Base-by-base conservation (phyloP, 2,888 invertebrate species). In the Epistrophe eligans region DNA sequence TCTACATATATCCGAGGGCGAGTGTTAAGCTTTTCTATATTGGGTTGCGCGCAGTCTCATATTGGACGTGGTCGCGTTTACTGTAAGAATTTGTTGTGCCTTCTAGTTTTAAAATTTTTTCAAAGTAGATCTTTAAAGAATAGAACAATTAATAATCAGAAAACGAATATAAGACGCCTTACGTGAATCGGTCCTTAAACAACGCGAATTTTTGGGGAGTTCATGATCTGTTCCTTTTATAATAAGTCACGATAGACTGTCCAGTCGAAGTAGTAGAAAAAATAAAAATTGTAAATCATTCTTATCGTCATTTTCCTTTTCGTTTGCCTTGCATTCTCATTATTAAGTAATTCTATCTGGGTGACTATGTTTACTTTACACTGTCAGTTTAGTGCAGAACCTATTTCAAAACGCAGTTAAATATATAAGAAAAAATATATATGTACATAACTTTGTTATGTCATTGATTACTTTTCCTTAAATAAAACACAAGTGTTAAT, bases 11-110 rank as follows among this genome's bases (percentile, higher is more conserved):
- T 32, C 28, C 28, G 28, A 55, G 28, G 55, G 24, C 43, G 74
- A 84, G 72, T 45, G 79, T 70, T 73, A 45, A 85, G 77, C 57
- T 79, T 73, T 43, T 66, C 15, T 62, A 82, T 89, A 89, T 88
- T 89, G 79, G 89, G 81, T 72, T 88, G 88, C 89, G 76, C 87
- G 89, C 89, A 89, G 89, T 89, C 89, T 89, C 89, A 84, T 88
- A 85, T 85, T 88, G 89, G 89, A 89, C 88, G 89, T 89, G 89
- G 87, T 89, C 89, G 89, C 89, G 89, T 76, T 87, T 71, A 72
- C 87, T 82, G 24, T 70, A 52, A 50, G 64, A 67, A 45, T 67
- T 62, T 24, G 67, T 48, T 64, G 73, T 62, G 19, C 24, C 45
- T 52, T 62, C 32, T 70, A 1, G 55, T 40, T 58, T 45, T 43